Evolutionary conservation across 2,113 vertebrate species (phyloP).

Genomic region (Saccopteryx bilineata): DNA sequence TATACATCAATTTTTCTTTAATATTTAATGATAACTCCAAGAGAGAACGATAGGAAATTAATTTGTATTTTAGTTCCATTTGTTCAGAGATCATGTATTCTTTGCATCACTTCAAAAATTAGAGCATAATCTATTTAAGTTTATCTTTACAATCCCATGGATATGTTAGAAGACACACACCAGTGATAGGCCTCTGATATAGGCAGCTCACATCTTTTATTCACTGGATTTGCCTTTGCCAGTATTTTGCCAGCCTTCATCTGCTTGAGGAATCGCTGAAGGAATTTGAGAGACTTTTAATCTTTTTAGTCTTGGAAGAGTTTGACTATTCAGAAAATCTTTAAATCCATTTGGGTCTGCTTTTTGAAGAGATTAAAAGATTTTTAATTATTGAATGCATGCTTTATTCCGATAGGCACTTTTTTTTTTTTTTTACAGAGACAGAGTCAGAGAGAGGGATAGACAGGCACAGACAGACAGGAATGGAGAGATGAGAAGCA

Average conservation of each 20-base stretch:
- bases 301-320: conserved; percentile 15
- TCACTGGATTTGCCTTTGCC: background rate
- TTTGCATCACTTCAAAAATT: conserved; percentile 40
- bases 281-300: background rate
- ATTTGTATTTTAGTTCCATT: conserved; percentile 61
- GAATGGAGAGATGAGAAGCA: too few relatives aligned
- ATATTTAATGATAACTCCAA: conserved; percentile 65
- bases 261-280: conserved; percentile 45
- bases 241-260: conserved; percentile 13
- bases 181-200: background rate
- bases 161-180: conserved; percentile 39
- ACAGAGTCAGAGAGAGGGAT: too few relatives aligned
- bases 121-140: background rate
- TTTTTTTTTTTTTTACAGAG: too few relatives aligned
- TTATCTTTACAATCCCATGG: background rate
- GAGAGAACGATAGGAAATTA: conserved; percentile 64
- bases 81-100: conserved; percentile 19
- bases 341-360: conserved; percentile 5
- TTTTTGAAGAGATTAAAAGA: background rate
- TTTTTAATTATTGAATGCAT: background rate
- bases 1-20: conserved; percentile 46
- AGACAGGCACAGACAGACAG: too few relatives aligned
- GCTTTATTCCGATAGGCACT: too few relatives aligned
- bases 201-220: background rate
- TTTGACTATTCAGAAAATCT: conserved; percentile 56